phyloP scores from a whole-genome alignment of 2,888 invertebrate genomes.

The Andrena fulva region DNA sequence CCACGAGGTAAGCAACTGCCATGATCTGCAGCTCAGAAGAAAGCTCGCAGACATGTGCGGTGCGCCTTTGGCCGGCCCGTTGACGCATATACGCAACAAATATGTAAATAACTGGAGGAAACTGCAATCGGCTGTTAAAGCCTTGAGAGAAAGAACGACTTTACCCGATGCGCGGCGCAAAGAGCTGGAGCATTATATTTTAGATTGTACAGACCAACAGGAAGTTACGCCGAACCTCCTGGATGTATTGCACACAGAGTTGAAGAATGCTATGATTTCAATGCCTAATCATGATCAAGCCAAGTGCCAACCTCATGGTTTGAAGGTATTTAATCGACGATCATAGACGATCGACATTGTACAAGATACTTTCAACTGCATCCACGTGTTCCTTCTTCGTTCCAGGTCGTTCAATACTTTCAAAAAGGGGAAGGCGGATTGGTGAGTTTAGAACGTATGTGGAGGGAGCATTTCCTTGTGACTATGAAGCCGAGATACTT shows the following conservation, averaged over 20 bases:
- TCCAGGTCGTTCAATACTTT: conserved; percentile 87
- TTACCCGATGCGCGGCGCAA: conserved; percentile 75
- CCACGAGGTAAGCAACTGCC: conserved; percentile 89
- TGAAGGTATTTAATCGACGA: conserved; percentile 70
- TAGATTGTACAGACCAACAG: conserved; percentile 72
- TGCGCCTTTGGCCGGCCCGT: conserved; percentile 87
- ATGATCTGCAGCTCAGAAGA: conserved; percentile 87
- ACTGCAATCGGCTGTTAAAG: conserved; percentile 87
- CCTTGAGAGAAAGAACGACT: conserved; percentile 83
- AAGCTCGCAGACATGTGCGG: conserved; percentile 87
- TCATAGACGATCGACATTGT: neutral
- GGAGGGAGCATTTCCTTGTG: conserved; percentile 91
- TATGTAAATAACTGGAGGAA: conserved; percentile 84
- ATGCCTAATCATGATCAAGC: conserved; percentile 47
- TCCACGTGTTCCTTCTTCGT: conserved; percentile 19
- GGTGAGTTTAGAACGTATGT: conserved; percentile 89
- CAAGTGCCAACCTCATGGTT: conserved; percentile 77
- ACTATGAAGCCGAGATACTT: conserved; percentile 90
- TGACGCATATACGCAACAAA: conserved; percentile 71
- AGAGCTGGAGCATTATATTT: conserved; percentile 77
- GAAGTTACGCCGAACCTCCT: conserved; percentile 74
- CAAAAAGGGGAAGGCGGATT: conserved; percentile 86
- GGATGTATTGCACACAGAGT: conserved; percentile 72
- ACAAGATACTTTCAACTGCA: neutral
- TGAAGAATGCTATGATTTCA: conserved; percentile 60